Percentiles rank a stretch among this genome's conserved stretches.
Conservation (phyloP, 2,113 vertebrate genomes). For the Drymodes brunneopygia region DNA sequence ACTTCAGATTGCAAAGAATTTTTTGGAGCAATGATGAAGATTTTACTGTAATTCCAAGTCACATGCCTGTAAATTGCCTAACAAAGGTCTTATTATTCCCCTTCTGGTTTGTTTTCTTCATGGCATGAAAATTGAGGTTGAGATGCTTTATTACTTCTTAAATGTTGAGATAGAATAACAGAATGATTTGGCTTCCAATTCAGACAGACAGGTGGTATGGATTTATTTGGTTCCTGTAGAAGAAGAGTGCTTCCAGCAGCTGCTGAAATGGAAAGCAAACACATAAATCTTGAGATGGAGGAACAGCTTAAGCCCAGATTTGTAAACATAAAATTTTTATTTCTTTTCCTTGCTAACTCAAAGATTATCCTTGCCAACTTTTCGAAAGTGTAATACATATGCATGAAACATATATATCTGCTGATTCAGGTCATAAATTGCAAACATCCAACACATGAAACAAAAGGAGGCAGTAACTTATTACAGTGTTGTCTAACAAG, state of each 20-base stretch:
- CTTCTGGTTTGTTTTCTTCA: background rate
- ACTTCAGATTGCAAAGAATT: background rate
- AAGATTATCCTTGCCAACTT: background rate
- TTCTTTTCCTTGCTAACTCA: background rate
- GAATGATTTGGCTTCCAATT: background rate
- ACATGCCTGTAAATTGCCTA: conserved; percentile 6
- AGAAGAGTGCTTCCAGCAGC: conserved; percentile 24
- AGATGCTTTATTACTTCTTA: background rate
- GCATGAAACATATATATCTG: background rate
- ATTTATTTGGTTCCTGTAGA: conserved; percentile 19
- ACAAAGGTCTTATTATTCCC: background rate
- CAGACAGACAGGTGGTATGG: conserved; percentile 10
- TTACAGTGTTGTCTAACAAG: background rate
- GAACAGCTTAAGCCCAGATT: background rate
- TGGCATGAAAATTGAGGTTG: background rate
- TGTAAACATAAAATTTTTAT: background rate
- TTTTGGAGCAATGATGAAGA: background rate
- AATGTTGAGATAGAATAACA: background rate
- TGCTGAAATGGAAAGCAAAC: conserved; percentile 41
- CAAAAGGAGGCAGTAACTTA: background rate
- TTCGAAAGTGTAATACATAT: background rate
- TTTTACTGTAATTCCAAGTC: conserved; percentile 23
- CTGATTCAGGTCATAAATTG: background rate
- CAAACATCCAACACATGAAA: background rate
- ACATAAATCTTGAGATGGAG: background rate